Base-by-base conservation (phyloP, 2,113 vertebrate species). In the Cyprinodon brontotheroides region DNA sequence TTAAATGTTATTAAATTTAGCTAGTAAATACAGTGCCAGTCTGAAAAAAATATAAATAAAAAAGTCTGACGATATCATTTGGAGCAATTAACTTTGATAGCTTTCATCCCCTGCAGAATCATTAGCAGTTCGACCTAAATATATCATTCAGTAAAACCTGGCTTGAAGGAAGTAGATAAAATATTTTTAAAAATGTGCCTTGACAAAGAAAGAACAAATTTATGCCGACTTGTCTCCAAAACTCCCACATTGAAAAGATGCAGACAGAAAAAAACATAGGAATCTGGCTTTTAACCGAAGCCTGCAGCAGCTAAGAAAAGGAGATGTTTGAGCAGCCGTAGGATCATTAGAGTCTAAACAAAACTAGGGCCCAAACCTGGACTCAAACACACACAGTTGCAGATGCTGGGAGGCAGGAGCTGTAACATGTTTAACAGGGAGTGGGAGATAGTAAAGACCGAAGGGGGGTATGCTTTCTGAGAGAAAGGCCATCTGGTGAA, bases 401-500 rank as follows among this genome's bases (percentile, higher is more conserved):
- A 39, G 70, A 88, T 72, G 83, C 84, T 74, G 71, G 69, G 69
- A 84, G 81, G 82, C 83, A 78, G 78, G 67, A 64, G 78, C 75
- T 86, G 68, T 59, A 89, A 79, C 78, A 41, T 85, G 86, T 86
- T 92, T 83, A 89, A 89, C 89, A 86, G 89, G 87, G 78, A 90
- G 61, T 14, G 83, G 83, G 85, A 79, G 79, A 87, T 87, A 82
- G 74, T 71, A 65, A 80, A 67, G 81, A 86, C 78, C 68, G n/a
- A 78, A 72, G 40, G 79, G 50, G 61, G 70, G 84, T 80, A 65
- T 3, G 62, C 81, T 77, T 87, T 75, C 80, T 85, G 80, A 89
- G 88, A 76, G 87, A 90, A 91, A 88, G 83, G 87, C 92, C 90
- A 91, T 91, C 89, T 93, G 91, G 82, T 82, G 74, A 80, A 80